A percentile compares a stretch with the other conserved stretches of the same genome.
Evolutionary conservation across 2,797 vertebrate genomes (phyloP).

Genomic region (Scomberomorus guttatus): DNA sequence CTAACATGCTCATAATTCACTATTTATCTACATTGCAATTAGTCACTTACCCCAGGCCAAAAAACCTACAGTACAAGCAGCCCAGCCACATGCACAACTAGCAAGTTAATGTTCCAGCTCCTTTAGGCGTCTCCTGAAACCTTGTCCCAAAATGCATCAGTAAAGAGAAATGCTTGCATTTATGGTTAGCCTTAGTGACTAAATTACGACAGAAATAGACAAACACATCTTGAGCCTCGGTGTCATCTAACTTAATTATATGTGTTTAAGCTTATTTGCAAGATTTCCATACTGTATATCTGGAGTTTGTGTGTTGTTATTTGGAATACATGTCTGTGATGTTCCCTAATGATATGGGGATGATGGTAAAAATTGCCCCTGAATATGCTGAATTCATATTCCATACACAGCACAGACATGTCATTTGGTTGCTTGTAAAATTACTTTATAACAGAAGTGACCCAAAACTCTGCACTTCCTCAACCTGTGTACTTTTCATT

Average conservation of each 20-base stretch:
- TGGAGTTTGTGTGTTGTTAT: constrained; percentile 61
- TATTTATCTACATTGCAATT: constrained; percentile 54
- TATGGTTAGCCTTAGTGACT: constrained; percentile 59
- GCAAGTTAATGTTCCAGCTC: constrained; percentile 35
- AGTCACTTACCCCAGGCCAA: constrained; percentile 40
- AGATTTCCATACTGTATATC: constrained; percentile 41
- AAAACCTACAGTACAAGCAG: constrained; percentile 9
- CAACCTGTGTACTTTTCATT: constrained; percentile 41
- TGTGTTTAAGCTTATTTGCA: constrained; percentile 74
- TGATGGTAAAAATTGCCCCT: constrained; percentile 16
- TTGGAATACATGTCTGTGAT: constrained; percentile 35
- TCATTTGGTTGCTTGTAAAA: constrained; percentile 52
- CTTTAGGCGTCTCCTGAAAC: constrained; percentile 47
- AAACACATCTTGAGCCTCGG: constrained; percentile 40
- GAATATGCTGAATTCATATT: constrained; percentile 41
- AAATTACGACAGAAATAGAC: constrained; percentile 65
- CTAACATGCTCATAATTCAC: constrained; percentile 43
- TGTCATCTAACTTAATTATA: constrained; percentile 63
- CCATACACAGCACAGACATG: constrained; percentile 38
- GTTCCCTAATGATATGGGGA: constrained; percentile 49
- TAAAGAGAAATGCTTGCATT: constrained; percentile 43
- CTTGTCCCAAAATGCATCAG: constrained; percentile 53
- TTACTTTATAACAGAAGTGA: constrained; percentile 41
- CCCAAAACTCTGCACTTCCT: constrained; percentile 42
- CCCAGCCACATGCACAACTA: constrained; percentile 20